Base-by-base conservation (phyloP, 1,140 invertebrate species). In the Andrena cerasifolii region DNA sequence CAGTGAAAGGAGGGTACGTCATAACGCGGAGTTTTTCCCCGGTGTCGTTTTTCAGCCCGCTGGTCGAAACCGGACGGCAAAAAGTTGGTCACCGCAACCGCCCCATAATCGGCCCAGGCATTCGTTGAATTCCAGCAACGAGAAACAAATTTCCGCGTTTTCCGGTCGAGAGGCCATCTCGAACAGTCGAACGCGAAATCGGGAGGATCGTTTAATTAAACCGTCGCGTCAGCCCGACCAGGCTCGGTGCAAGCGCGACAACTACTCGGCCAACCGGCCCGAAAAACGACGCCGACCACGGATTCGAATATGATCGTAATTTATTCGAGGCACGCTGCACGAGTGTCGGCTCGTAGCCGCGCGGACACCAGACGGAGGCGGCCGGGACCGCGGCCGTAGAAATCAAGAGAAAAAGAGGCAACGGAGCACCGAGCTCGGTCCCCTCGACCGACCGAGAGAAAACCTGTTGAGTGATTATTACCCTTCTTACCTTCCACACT, bases 381-480 rank as follows among this genome's bases (percentile, higher is more conserved):
- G 10, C 14, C 2, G 24, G 40, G 28, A 18, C 53, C 40, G 31
- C 61, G 5, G 12, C 1, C 14, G 4, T 24, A 26, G 31, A 56
- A 24, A 56, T 3, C 5, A 21, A 43, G 66, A 45, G 33, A 18
- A 3, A 54, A 1, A 40, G 59, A 24, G 49, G 31, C 14, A 61
- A 40, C 45, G 36, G 28, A 49, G 54, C 36, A 47, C 59, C 21
- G 58, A 45, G 33, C 51, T 14, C 51, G 66, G 68, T 82, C 36
- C 36, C 10, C 36, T 40, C 70, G 47, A 45, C 45, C 61, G 36
- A 53, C 47, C 51, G 49, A 40, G 58, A 56, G 40, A 83, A 54
- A 79, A 84, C 76, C 77, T 83, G 81, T 84, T 84, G 80, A 84
- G 58, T 63, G 67, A 83, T 79, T 74, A 68, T 84, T 67, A 58